These are phyloP conservation scores for Epinephelus lanceolatus DNA, from an alignment of 2,113 vertebrate species.

Conservation along the genomic window DNA sequence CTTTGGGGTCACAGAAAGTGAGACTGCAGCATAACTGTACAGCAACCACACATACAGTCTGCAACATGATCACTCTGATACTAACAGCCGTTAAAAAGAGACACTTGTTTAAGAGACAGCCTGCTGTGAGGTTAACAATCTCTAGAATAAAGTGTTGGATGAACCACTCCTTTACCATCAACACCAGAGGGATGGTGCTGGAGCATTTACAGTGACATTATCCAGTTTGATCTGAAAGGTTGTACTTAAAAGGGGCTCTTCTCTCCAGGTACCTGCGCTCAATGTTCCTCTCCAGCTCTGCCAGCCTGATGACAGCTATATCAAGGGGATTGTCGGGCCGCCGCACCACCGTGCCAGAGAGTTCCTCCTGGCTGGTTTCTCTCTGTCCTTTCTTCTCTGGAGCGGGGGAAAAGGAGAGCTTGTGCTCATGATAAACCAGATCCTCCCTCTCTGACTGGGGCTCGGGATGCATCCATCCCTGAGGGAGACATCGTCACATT, in stretches of 20 bases:
- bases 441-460: slow-evolving; percentile 94
- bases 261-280: slow-evolving; percentile 94
- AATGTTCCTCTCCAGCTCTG: slow-evolving; percentile 98
- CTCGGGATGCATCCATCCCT: slow-evolving; percentile 95
- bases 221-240: slow-evolving; percentile 94
- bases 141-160: neutral
- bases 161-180: neutral
- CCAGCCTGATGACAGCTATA: slow-evolving; percentile 95
- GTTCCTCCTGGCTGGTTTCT: slow-evolving; percentile 79
- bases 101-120: slow-evolving; percentile 72
- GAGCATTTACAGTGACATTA: slow-evolving; percentile 93
- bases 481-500: slow-evolving; percentile 44
- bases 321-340: slow-evolving; percentile 96
- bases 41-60: neutral
- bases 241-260: slow-evolving; percentile 92
- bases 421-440: slow-evolving; percentile 96
- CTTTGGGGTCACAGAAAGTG: slow-evolving; percentile 23
- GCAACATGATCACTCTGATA: slow-evolving; percentile 17
- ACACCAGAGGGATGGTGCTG: slow-evolving; percentile 87
- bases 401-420: slow-evolving; percentile 82
- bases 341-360: slow-evolving; percentile 82
- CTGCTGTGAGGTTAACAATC: slow-evolving; percentile 26
- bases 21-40: slow-evolving; percentile 71
- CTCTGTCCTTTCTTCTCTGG: slow-evolving; percentile 82
- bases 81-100: neutral